Percentiles rank a stretch among this genome's conserved stretches.
Conservation (phyloP, 30 jellyfish, hydroid and myxozoan species). For the Aurelia coerulea region DNA sequence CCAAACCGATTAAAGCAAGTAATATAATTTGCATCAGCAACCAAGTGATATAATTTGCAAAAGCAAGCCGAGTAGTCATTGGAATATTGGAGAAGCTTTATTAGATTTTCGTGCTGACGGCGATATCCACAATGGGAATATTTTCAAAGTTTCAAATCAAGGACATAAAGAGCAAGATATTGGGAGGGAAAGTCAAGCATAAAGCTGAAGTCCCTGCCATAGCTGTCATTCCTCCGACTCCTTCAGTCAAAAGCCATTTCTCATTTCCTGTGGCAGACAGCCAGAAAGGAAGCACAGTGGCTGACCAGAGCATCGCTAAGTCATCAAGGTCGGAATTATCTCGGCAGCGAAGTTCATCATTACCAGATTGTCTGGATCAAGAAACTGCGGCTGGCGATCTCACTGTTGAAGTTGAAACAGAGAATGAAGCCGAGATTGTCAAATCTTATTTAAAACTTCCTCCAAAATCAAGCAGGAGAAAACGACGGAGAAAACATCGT, state of each 20-base stretch:
- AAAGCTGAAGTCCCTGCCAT: conserved; percentile 65
- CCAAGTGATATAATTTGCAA: too few relatives aligned
- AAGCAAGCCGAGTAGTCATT: too few relatives aligned
- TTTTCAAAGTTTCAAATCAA: conserved; percentile 71
- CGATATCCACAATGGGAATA: conserved; percentile 43
- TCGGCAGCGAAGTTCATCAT: conserved; percentile 63
- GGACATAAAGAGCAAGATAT: conserved; percentile 56
- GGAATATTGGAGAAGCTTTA: too few relatives aligned
- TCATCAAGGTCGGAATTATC: not conserved
- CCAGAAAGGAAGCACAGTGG: not conserved
- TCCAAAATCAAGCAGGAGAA: conserved; percentile 34
- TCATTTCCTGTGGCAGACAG: conserved; percentile 35
- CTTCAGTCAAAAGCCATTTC: conserved; percentile 40
- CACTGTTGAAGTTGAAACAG: not conserved
- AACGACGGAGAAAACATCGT: conserved; percentile 16
- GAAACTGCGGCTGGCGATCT: not conserved
- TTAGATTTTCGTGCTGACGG: too few relatives aligned
- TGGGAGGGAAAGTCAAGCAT: conserved; percentile 68
- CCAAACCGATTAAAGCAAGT: not conserved
- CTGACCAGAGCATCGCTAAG: not conserved
- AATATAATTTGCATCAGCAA: too few relatives aligned
- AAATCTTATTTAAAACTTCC: conserved; percentile 34
- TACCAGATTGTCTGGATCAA: conserved; percentile 44
- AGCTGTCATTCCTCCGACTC: conserved; percentile 74
- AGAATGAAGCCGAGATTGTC: not conserved